These are phyloP conservation scores for Labroides dimidiatus DNA, from an alignment of 2,797 vertebrate genomes.

Conservation along the genomic window DNA sequence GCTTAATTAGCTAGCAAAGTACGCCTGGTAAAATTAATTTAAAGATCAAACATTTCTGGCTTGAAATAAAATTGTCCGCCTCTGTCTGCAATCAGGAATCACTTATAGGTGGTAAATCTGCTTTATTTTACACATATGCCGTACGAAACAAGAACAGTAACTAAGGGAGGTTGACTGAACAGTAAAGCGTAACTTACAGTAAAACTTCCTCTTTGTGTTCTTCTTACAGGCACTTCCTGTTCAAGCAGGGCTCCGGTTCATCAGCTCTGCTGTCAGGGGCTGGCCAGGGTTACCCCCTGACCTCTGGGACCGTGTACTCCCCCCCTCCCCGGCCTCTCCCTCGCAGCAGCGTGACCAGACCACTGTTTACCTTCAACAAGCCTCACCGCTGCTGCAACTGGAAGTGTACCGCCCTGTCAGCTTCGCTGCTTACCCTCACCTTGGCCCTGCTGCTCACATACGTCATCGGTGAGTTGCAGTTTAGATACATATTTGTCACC, in stretches of 20 bases:
- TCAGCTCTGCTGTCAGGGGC: conserved; percentile 95
- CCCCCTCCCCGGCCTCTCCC: conserved; percentile 95
- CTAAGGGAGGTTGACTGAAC: background rate
- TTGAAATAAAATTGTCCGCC: no score
- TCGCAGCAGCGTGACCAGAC: conserved; percentile 93
- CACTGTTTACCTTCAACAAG: conserved; percentile 96
- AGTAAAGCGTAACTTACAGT: background rate
- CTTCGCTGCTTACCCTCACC: conserved; percentile 92
- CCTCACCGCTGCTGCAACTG: conserved; percentile 97
- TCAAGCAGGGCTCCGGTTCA: conserved; percentile 95
- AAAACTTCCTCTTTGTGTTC: conserved; percentile 4
- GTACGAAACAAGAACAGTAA: background rate
- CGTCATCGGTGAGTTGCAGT: conserved; percentile 90
- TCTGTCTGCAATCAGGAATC: no score
- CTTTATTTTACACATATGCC: background rate
- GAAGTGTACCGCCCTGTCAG: conserved; percentile 95
- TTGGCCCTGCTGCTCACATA: conserved; percentile 93
- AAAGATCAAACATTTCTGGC: background rate
- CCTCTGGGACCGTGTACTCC: conserved; percentile 95
- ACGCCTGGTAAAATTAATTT: no score
- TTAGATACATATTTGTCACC: background rate
- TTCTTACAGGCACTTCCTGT: conserved; percentile 91
- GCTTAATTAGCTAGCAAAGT: background rate
- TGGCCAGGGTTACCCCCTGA: conserved; percentile 95
- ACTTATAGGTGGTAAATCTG: background rate